Percentiles rank a stretch among this genome's conserved stretches.
These are phyloP conservation scores for Pammene fasciana DNA, from an alignment of 2,888 invertebrate genomes.

Conservation along the genomic window DNA sequence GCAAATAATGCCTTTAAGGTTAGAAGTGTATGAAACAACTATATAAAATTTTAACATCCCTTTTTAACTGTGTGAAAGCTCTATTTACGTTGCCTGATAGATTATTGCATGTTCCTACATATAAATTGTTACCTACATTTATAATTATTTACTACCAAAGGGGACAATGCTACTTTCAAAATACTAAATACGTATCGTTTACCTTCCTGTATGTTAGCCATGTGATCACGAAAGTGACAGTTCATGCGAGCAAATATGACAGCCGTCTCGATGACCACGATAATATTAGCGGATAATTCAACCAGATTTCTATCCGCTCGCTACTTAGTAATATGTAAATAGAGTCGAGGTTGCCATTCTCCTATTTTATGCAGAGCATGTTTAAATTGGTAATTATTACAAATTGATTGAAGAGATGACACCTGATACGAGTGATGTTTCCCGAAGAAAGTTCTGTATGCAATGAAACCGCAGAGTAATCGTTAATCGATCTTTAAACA, in stretches of 20 bases:
- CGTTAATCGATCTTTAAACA: slow-evolving; percentile 44
- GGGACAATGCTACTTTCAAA: slow-evolving; percentile 52
- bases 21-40: not conserved
- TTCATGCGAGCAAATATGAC: slow-evolving; percentile 52
- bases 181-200: slow-evolving; percentile 50
- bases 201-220: slow-evolving; percentile 51
- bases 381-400: slow-evolving; percentile 43
- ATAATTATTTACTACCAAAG: slow-evolving; percentile 1
- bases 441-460: slow-evolving; percentile 43
- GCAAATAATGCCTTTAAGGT: not conserved
- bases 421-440: slow-evolving; percentile 52
- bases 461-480: slow-evolving; percentile 44
- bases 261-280: slow-evolving; percentile 43
- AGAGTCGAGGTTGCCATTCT: slow-evolving; percentile 37
- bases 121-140: not conserved
- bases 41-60: slow-evolving; percentile 4
- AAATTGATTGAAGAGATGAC: slow-evolving; percentile 54
- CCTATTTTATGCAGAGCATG: slow-evolving; percentile 19
- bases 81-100: not conserved
- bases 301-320: not conserved
- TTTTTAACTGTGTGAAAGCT: slow-evolving; percentile 17
- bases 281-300: slow-evolving; percentile 12
- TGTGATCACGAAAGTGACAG: slow-evolving; percentile 58
- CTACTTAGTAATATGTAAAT: slow-evolving; percentile 39
- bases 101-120: not conserved